These are phyloP conservation scores for Fragum whitleyi DNA, from an alignment of 2,888 invertebrate genomes.

Conservation along the genomic window DNA sequence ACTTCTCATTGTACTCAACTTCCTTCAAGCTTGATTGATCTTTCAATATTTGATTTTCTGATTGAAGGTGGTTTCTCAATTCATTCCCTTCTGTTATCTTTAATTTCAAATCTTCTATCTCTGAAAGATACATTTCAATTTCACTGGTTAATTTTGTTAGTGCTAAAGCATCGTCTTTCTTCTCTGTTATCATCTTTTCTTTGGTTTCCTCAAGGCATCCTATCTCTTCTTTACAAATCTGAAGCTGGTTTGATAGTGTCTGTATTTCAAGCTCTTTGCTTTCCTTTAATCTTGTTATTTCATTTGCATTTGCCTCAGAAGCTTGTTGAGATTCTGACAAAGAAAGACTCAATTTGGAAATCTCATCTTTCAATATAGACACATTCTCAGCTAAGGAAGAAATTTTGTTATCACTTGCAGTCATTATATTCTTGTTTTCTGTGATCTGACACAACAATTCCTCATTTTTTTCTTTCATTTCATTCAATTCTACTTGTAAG, in stretches of 20 bases:
- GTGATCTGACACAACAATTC: background rate
- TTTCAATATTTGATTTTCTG: constrained; percentile 23
- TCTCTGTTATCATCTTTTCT: background rate
- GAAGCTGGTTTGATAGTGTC: background rate
- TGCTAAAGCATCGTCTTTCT: background rate
- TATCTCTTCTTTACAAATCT: constrained; percentile 10
- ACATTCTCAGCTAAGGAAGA: background rate
- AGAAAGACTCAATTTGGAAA: background rate
- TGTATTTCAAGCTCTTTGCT: constrained; percentile 1
- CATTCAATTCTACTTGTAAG: background rate
- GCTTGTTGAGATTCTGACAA: background rate
- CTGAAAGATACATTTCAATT: constrained; percentile 5
- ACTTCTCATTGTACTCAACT: constrained; percentile 11
- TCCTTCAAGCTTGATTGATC: constrained; percentile 16
- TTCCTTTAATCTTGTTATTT: background rate
- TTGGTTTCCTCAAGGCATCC: background rate
- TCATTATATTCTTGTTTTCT: constrained; percentile 5
- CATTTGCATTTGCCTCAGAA: background rate
- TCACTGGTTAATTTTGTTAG: constrained; percentile 23
- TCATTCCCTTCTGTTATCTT: background rate
- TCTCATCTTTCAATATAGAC: background rate
- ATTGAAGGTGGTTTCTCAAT: background rate
- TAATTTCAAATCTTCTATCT: background rate
- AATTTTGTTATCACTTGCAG: constrained; percentile 4
- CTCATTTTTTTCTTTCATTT: background rate